Evolutionary conservation across 1,140 invertebrate genomes (phyloP).

Genomic region (Temnothorax curvispinosus): DNA sequence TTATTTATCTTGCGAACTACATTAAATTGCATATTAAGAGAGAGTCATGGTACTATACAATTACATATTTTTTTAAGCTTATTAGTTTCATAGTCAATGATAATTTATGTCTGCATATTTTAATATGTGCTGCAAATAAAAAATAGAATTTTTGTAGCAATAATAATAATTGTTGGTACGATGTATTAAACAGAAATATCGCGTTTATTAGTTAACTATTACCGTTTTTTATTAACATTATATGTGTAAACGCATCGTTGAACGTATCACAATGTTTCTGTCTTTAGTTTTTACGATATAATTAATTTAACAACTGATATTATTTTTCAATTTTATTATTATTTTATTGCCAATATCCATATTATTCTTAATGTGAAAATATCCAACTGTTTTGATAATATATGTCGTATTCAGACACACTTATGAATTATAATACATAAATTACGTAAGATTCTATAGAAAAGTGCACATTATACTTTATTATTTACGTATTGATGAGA

Average conservation of each 20-base stretch:
- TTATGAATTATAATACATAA: background rate
- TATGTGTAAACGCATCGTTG: background rate
- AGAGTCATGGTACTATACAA: background rate
- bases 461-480: background rate
- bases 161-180: background rate
- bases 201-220: background rate
- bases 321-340: background rate
- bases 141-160: background rate
- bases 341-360: background rate
- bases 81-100: background rate
- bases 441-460: background rate
- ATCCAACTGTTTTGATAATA: background rate
- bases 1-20: background rate
- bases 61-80: background rate
- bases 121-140: background rate
- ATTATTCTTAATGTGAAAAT: background rate
- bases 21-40: background rate
- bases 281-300: background rate
- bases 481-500: background rate
- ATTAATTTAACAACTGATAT: background rate
- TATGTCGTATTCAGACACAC: background rate
- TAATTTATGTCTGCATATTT: constrained; percentile 4
- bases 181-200: background rate
- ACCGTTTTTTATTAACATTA: background rate
- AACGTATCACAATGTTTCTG: background rate